Evolutionary conservation across 2,888 invertebrate species (phyloP).

Genomic region (Branchipolynoe longqiensis): DNA sequence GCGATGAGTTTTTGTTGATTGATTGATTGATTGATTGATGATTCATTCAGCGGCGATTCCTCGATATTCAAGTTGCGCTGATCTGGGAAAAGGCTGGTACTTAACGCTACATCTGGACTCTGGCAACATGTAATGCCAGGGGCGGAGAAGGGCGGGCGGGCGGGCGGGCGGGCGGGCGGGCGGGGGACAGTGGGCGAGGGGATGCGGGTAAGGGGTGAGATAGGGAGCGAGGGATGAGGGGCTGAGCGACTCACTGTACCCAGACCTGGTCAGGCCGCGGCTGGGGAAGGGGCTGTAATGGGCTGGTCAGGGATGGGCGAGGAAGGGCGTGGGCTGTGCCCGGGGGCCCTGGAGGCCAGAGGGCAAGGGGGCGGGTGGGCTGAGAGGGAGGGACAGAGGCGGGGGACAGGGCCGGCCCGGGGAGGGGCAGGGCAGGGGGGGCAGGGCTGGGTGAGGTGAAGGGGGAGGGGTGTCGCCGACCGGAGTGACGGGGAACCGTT

Average conservation of each 20-base stretch:
- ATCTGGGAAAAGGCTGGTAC: conserved; percentile 15
- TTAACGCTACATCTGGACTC: conserved; percentile 26
- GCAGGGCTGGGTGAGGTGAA: background rate
- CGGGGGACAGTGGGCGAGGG: background rate
- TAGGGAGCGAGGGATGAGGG: background rate
- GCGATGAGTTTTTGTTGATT: no score
- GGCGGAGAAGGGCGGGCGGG: background rate
- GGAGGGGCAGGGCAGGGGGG: background rate
- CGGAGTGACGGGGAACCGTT: background rate
- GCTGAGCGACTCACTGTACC: no score
- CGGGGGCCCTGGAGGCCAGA: background rate
- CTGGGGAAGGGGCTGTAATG: no score
- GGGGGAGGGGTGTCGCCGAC: background rate
- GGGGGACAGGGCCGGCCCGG: background rate
- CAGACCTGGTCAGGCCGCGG: no score
- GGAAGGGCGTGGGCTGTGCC: no score
- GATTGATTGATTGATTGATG: no score
- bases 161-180: background rate
- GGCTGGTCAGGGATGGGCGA: no score
- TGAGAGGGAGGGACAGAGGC: background rate
- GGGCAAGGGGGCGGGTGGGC: background rate
- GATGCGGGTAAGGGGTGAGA: background rate
- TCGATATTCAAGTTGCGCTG: no score
- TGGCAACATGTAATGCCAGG: background rate
- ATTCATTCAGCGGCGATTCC: no score